Evolutionary conservation across 1,140 invertebrate species (phyloP), one percentile per base, ranked within the genome.

Genomic region (Leptoteleia sp.): DNA sequence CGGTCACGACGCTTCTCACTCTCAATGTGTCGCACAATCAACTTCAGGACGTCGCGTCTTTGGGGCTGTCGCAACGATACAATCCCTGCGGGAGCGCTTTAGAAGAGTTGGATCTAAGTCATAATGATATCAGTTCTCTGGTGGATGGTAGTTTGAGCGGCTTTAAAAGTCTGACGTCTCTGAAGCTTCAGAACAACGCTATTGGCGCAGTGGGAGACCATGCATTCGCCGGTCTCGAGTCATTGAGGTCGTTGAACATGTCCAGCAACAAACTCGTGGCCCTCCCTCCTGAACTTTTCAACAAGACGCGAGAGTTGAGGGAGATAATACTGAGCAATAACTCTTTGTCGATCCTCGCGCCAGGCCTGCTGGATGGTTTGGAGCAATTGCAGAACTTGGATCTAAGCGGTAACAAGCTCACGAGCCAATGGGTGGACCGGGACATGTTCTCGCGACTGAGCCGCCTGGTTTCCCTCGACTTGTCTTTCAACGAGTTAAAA

Each of bases 301-400:
- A 92, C 65, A 91, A 92, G 31, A 92, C 92, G 3, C 91, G 91
- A 47, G 91, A 93, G 29, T 82, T 96, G 4, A 90, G 92, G 31
- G 92, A 94, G 81, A 90, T 97, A 35, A 91, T 95, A 80, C 87
- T 96, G 7, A 93, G 93, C 80, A 96, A 96, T 82, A 96, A 97
- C 85, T 93, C 94, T 1, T 87, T 97, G 55, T 92, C 92, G 78
- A 92, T 94, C 3, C 88, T 96, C 11, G 94, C 94, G 3, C 94
- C 94, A 0, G 94, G 94, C 1, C 82, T 96, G 9, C 91, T 97
- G 71, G 93, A 93, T 75, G 92, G 93, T 9, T 90, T 97, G 61
- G 92, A 94, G 65, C 92, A 95, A 79, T 89, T 98, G 16, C 92
- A 94, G 85, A 91, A 93, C 11, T 89, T 97, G 27, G 95, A 97